These are phyloP conservation scores for Heterodera carotae DNA, from an alignment of 1,140 invertebrate genomes.

Conservation along the genomic window DNA sequence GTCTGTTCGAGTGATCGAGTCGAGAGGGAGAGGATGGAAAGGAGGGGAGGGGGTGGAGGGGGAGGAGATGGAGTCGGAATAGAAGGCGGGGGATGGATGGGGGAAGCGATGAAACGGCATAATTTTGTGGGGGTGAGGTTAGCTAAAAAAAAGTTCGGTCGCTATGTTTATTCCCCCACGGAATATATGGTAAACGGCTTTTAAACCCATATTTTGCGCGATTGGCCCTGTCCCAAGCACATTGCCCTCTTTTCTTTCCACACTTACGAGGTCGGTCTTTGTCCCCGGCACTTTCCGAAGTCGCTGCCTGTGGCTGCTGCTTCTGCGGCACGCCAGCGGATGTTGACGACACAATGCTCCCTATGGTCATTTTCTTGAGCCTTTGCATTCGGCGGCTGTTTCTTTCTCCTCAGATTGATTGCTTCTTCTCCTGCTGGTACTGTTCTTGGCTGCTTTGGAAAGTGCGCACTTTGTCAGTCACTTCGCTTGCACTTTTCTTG, in stretches of 20 bases:
- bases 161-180: too few species aligned
- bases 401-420: background rate
- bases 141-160: too few species aligned
- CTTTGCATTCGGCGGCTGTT: background rate
- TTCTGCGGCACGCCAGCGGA: background rate
- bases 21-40: too few species aligned
- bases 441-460: background rate
- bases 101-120: too few species aligned
- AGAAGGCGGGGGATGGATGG: too few species aligned
- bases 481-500: background rate
- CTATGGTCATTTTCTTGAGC: conserved; percentile 15
- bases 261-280: background rate
- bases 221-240: background rate
- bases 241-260: background rate
- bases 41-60: too few species aligned
- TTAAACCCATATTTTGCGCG: too few species aligned
- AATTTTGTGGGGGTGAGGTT: too few species aligned
- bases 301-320: background rate
- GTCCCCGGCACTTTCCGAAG: background rate
- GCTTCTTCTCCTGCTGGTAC: background rate
- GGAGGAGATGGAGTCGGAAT: too few species aligned
- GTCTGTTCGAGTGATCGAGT: too few species aligned
- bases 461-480: background rate
- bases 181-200: too few species aligned
- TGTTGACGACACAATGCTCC: background rate